phyloP scores from a whole-genome alignment of 2,888 invertebrate species.

The Parasteatoda lunata region DNA sequence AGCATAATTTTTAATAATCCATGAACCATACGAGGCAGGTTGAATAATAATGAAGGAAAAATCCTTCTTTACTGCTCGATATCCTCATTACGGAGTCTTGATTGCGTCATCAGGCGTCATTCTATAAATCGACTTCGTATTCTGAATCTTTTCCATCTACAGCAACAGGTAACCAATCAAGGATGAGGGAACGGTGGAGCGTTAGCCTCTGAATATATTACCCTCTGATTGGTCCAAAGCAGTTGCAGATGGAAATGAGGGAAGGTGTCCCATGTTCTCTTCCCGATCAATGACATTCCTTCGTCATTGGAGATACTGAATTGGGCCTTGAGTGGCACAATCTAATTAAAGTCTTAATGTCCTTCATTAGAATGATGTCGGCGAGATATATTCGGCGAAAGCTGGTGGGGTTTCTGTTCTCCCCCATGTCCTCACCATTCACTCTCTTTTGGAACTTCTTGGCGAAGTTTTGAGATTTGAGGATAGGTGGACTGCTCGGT shows the following conservation, averaged over 20 bases:
- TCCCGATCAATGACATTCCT: background rate
- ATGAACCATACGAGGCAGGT: too few relatives aligned
- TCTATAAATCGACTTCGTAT: too few relatives aligned
- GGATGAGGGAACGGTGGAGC: too few relatives aligned
- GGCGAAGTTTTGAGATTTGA: background rate
- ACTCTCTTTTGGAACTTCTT: background rate
- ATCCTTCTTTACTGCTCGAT: too few relatives aligned
- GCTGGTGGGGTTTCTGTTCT: background rate
- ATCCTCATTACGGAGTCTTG: too few relatives aligned
- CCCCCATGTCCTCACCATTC: background rate
- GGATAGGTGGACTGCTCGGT: background rate
- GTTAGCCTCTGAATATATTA: background rate
- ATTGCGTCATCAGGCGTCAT: too few relatives aligned
- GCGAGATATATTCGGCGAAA: background rate
- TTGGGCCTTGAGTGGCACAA: slow-evolving; percentile 30
- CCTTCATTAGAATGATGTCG: slow-evolving; percentile 23
- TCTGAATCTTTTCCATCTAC: too few relatives aligned
- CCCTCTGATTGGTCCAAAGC: background rate
- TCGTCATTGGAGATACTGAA: slow-evolving; percentile 7
- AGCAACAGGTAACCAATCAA: too few relatives aligned
- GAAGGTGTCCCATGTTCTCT: background rate
- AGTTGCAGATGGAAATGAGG: background rate
- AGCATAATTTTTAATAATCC: too few relatives aligned
- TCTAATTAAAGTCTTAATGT: slow-evolving; percentile 47
- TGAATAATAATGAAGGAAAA: too few relatives aligned